Conservation (phyloP, 2,888 invertebrate species). For the Altica lythri region DNA sequence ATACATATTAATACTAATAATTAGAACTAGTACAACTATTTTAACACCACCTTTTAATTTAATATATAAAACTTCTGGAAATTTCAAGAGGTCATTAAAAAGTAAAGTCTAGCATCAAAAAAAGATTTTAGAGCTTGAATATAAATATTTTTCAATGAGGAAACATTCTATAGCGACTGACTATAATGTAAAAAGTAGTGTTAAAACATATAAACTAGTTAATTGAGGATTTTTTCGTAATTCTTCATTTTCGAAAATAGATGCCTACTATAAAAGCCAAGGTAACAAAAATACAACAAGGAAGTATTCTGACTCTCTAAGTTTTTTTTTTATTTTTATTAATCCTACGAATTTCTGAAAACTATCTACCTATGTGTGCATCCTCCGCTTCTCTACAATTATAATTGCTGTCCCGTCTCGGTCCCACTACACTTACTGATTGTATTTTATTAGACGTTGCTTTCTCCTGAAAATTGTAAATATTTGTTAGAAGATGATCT, state of each 20-base stretch:
- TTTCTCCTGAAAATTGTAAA: constrained; percentile 45
- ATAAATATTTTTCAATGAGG: no score
- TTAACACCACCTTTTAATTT: background rate
- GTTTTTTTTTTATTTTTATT: constrained; percentile 25
- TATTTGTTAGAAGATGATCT: background rate
- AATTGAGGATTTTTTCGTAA: constrained; percentile 19
- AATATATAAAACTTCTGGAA: background rate
- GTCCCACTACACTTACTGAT: constrained; percentile 39
- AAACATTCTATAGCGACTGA: no score
- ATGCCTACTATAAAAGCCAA: constrained; percentile 41
- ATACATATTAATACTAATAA: constrained; percentile 30
- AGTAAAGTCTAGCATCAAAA: no score
- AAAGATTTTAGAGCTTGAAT: no score
- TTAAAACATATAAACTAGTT: no score
- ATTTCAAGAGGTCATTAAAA: no score
- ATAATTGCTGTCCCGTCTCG: constrained; percentile 52
- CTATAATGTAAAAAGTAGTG: constrained; percentile 22
- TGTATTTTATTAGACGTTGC: constrained; percentile 49
- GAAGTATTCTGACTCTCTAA: constrained; percentile 31
- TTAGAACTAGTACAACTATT: constrained; percentile 14
- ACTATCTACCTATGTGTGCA: constrained; percentile 53
- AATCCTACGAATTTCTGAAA: constrained; percentile 33
- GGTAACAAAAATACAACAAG: constrained; percentile 45
- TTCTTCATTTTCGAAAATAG: constrained; percentile 39
- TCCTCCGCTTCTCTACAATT: constrained; percentile 53